These are phyloP conservation scores for Lepus oiostolus DNA, from an alignment of 2,797 vertebrate species.

Conservation along the genomic window DNA sequence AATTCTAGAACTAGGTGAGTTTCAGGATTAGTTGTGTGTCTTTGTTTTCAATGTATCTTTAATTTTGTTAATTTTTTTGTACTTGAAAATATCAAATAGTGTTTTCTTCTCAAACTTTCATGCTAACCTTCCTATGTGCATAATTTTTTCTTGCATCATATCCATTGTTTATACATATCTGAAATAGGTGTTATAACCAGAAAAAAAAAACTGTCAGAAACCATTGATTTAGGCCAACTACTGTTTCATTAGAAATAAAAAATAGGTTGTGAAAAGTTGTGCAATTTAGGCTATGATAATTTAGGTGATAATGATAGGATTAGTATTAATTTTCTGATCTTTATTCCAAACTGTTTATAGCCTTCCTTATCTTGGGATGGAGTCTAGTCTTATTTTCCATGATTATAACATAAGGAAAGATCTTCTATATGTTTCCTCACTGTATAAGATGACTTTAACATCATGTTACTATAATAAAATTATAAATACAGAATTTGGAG, in stretches of 20 bases:
- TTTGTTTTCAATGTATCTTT: background rate
- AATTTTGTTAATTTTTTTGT: background rate
- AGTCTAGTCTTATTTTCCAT: background rate
- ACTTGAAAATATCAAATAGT: background rate
- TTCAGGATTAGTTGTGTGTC: background rate
- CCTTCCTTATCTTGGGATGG: background rate
- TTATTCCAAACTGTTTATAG: background rate
- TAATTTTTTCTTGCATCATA: background rate
- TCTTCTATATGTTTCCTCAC: background rate
- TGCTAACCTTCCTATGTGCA: background rate
- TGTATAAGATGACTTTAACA: background rate
- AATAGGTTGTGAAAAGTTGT: background rate
- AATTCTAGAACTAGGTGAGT: background rate
- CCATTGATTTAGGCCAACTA: background rate
- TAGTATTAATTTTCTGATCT: background rate
- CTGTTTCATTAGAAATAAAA: background rate
- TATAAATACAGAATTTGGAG: background rate
- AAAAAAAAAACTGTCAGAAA: background rate
- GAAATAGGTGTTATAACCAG: no score
- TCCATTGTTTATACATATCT: background rate
- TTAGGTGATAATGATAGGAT: background rate
- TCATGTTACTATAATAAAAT: background rate
- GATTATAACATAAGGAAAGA: background rate
- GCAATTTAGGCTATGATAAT: background rate
- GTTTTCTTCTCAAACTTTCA: background rate